These are phyloP conservation scores for Noctua fimbriata DNA, from an alignment of 2,888 invertebrate species.

Conservation along the genomic window DNA sequence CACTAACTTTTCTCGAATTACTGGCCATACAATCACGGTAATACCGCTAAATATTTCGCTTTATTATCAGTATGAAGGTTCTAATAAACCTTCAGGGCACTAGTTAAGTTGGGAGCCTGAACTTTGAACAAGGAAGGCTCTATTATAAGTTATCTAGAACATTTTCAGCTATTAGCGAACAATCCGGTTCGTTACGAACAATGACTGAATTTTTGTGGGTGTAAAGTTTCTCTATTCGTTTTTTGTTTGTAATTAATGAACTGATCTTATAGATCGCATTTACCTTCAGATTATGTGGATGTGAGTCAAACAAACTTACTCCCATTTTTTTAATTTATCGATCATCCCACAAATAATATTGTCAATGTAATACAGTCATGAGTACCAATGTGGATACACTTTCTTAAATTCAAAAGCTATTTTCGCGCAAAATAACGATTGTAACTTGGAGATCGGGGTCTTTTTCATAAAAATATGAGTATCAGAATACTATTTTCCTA, in stretches of 20 bases:
- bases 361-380: too few relatives aligned
- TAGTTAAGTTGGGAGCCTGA: constrained; percentile 31
- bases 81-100: constrained; percentile 36
- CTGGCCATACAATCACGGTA: neutral
- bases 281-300: neutral
- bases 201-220: constrained; percentile 27
- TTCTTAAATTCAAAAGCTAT: too few relatives aligned
- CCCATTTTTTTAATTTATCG: neutral
- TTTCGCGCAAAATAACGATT: too few relatives aligned
- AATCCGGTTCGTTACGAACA: constrained; percentile 49
- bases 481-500: too few relatives aligned
- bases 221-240: neutral
- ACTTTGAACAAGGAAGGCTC: constrained; percentile 44
- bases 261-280: neutral
- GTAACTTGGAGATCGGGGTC: too few relatives aligned
- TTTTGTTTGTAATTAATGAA: neutral
- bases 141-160: constrained; percentile 63
- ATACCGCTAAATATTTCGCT: neutral
- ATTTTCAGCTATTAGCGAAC: constrained; percentile 56
- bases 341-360: neutral
- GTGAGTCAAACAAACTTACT: neutral
- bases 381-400: too few relatives aligned
- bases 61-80: constrained; percentile 20
- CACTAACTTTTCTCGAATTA: neutral
- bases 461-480: too few relatives aligned